phyloP scores from a whole-genome alignment of 2,113 vertebrate species.

The Oceanodroma tethys region DNA sequence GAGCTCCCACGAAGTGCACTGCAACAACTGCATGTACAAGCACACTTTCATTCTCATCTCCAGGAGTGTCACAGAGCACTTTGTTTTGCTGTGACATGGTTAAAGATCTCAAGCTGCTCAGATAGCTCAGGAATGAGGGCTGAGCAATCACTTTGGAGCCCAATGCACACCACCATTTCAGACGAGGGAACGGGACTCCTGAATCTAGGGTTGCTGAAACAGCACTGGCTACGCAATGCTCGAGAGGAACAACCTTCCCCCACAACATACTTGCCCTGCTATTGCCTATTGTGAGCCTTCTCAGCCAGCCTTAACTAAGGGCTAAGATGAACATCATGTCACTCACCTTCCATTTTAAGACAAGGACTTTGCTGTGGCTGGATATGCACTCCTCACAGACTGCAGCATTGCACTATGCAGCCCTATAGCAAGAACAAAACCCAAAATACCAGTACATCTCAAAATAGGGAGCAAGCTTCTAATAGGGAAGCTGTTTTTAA shows the following conservation, averaged over 20 bases:
- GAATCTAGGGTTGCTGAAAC: not conserved
- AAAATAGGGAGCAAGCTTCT: not conserved
- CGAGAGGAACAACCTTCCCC: not conserved
- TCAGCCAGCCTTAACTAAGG: not conserved
- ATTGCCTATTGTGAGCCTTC: not conserved
- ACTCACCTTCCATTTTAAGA: not conserved
- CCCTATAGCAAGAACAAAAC: not conserved
- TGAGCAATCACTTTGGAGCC: not conserved
- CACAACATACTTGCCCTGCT: not conserved
- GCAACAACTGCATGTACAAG: not conserved
- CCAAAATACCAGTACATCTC: not conserved
- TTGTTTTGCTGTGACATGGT: fast-evolving
- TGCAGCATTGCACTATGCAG: not conserved
- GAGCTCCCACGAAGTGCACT: not conserved
- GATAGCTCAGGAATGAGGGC: not conserved
- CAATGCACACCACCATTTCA: not conserved
- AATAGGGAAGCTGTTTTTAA: not conserved
- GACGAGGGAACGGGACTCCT: not conserved
- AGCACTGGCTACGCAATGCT: not conserved
- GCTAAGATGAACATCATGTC: not conserved
- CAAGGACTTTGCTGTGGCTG: not conserved
- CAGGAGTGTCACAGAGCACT: not conserved
- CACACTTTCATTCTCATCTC: not conserved
- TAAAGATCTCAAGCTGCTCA: not conserved
- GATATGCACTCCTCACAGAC: not conserved